Percentiles rank a stretch among this genome's conserved stretches.
phyloP scores from a whole-genome alignment of 2,113 vertebrate species.

The Peromyscus leucopus region DNA sequence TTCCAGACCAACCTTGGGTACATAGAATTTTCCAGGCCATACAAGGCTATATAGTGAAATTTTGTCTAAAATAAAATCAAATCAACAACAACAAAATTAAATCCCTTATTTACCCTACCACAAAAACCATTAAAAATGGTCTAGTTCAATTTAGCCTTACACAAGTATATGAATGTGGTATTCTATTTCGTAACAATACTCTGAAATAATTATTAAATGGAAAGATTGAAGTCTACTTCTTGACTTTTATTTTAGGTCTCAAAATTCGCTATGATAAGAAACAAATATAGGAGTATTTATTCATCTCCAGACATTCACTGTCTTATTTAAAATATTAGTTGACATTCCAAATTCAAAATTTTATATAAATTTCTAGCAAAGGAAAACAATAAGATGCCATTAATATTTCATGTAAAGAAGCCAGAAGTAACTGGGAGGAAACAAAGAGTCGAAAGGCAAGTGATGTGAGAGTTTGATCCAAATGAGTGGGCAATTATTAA shows the following conservation, averaged over 20 bases:
- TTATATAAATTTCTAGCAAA: conserved; percentile 43
- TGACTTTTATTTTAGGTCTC: background rate
- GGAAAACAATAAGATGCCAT: conserved; percentile 44
- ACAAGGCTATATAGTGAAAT: background rate
- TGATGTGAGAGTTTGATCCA: conserved; percentile 43
- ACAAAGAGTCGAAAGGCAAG: conserved; percentile 47
- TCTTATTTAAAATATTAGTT: background rate
- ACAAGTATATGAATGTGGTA: background rate
- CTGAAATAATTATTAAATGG: conserved; percentile 51
- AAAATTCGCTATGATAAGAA: background rate
- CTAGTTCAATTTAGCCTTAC: background rate
- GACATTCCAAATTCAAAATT: conserved; percentile 13
- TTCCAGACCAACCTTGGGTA: background rate
- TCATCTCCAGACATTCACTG: background rate
- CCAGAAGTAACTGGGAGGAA: conserved; percentile 58
- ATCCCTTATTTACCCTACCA: background rate
- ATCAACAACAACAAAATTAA: background rate
- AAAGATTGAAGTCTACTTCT: background rate
- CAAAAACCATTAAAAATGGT: background rate
- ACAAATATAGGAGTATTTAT: background rate
- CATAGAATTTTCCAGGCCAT: background rate
- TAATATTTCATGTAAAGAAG: conserved; percentile 59
- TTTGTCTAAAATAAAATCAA: background rate
- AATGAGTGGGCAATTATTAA: conserved; percentile 77
- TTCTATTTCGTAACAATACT: background rate